These are phyloP conservation scores for Anableps anableps DNA, from an alignment of 2,797 vertebrate genomes.

Conservation along the genomic window DNA sequence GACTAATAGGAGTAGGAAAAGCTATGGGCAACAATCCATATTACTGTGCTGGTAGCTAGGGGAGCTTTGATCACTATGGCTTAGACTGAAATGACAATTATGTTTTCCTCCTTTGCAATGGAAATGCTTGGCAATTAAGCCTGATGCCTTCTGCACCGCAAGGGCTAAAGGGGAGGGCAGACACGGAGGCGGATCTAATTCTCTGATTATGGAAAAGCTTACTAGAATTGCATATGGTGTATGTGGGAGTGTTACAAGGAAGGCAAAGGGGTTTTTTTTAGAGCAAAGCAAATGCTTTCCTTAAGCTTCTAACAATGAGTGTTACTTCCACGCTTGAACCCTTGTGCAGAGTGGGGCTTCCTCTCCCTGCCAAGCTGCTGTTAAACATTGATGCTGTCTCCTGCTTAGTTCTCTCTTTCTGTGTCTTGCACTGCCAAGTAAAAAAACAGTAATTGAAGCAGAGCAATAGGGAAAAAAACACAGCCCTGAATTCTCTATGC, in stretches of 20 bases:
- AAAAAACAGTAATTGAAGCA: slow-evolving; percentile 65
- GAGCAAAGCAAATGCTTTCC: slow-evolving; percentile 64
- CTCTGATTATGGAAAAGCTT: slow-evolving; percentile 70
- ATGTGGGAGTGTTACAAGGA: slow-evolving; percentile 63
- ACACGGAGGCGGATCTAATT: slow-evolving; percentile 70
- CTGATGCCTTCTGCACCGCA: slow-evolving; percentile 51
- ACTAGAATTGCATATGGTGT: slow-evolving; percentile 52
- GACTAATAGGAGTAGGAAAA: slow-evolving; percentile 54
- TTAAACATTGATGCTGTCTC: slow-evolving; percentile 76
- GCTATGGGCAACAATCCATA: slow-evolving; percentile 68
- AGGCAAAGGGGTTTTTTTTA: slow-evolving; percentile 56
- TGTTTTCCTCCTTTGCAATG: slow-evolving; percentile 69
- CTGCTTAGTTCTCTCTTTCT: slow-evolving; percentile 49
- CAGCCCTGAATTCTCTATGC: slow-evolving; percentile 51
- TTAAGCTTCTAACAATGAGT: slow-evolving; percentile 75
- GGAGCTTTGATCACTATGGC: slow-evolving; percentile 78
- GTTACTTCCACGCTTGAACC: slow-evolving; percentile 65
- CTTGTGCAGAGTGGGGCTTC: slow-evolving; percentile 50
- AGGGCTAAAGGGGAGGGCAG: slow-evolving; percentile 64
- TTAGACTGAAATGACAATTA: slow-evolving; percentile 80
- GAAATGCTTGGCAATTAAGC: slow-evolving; percentile 78
- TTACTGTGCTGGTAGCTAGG: slow-evolving; percentile 69
- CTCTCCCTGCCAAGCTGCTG: slow-evolving; percentile 65
- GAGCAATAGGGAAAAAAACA: slow-evolving; percentile 35
- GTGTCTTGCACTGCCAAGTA: slow-evolving; percentile 52